Conservation (phyloP, 2,888 invertebrate genomes). For the Tridacna gigas region DNA sequence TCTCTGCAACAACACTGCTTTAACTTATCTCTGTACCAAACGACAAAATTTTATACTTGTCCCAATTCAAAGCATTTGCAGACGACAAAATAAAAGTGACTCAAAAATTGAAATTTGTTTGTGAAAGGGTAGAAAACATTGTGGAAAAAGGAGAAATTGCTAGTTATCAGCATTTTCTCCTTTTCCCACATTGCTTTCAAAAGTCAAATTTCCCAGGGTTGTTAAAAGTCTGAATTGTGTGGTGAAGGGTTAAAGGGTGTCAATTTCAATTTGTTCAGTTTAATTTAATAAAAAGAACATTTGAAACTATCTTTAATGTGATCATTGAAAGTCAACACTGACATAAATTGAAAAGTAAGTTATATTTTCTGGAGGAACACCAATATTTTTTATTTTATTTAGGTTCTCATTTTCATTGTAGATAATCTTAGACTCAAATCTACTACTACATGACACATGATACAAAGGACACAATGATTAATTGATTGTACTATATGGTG, state of each 20-base stretch:
- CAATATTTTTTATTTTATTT: not conserved
- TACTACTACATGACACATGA: too few relatives aligned
- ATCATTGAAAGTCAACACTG: not conserved
- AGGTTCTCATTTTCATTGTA: not conserved
- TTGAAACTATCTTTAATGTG: not conserved
- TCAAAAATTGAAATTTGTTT: too few relatives aligned
- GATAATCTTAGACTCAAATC: too few relatives aligned
- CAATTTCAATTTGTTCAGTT: slow-evolving; percentile 13
- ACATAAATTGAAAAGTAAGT: not conserved
- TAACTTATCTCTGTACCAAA: too few relatives aligned
- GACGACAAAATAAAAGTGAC: too few relatives aligned
- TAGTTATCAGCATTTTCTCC: not conserved
- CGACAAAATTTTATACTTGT: too few relatives aligned
- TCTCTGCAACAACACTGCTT: too few relatives aligned
- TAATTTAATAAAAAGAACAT: not conserved
- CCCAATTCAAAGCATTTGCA: too few relatives aligned
- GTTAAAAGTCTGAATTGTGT: not conserved
- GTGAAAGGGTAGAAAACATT: not conserved
- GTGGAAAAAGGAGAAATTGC: not conserved
- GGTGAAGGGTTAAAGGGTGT: not conserved
- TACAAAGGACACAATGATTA: too few relatives aligned
- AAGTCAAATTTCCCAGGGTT: not conserved
- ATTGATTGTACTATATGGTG: too few relatives aligned
- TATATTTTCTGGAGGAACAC: not conserved
- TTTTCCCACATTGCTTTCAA: not conserved